These are phyloP conservation scores for Drosophila koepferae DNA, from an alignment of 2,888 invertebrate genomes.

Conservation along the genomic window DNA sequence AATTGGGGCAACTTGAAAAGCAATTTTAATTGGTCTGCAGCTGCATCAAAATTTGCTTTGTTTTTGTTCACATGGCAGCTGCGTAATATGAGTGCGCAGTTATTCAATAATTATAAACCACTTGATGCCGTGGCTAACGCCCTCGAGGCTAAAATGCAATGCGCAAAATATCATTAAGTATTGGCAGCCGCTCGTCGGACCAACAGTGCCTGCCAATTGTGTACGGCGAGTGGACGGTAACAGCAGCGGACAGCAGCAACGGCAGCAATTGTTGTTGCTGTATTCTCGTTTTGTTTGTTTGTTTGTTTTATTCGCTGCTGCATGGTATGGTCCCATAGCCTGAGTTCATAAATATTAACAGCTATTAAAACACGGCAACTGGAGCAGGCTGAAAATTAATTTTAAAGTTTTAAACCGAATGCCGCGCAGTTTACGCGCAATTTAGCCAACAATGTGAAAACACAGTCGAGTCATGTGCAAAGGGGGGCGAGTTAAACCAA, in stretches of 20 bases:
- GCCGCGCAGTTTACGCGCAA: slow-evolving; percentile 64
- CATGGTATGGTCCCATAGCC: slow-evolving; percentile 39
- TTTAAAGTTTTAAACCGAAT: slow-evolving; percentile 74
- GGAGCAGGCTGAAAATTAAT: slow-evolving; percentile 60
- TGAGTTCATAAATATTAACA: slow-evolving; percentile 77
- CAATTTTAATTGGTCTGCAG: neutral
- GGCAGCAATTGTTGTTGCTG: slow-evolving; percentile 7
- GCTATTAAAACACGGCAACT: slow-evolving; percentile 67
- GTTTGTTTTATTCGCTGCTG: slow-evolving; percentile 48
- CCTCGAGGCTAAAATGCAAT: slow-evolving; percentile 45
- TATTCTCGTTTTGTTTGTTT: slow-evolving; percentile 37
- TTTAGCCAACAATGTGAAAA: slow-evolving; percentile 46
- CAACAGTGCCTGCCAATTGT: slow-evolving; percentile 40
- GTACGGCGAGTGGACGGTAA: slow-evolving; percentile 7
- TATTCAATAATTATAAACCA: slow-evolving; percentile 65
- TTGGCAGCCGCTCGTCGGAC: slow-evolving; percentile 60
- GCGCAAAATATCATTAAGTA: slow-evolving; percentile 62
- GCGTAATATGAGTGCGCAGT: slow-evolving; percentile 36
- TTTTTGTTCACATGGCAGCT: slow-evolving; percentile 7
- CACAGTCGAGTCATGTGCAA: neutral
- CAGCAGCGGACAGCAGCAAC: too few relatives aligned
- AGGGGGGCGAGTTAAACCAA: neutral
- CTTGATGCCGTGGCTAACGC: slow-evolving; percentile 39
- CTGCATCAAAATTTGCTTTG: slow-evolving; percentile 13
- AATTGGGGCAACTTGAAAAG: slow-evolving; percentile 2